Percentiles rank a stretch among this genome's conserved stretches.
Evolutionary conservation across 2,797 vertebrate species (phyloP).

Genomic region (Pogonophryne albipinna): DNA sequence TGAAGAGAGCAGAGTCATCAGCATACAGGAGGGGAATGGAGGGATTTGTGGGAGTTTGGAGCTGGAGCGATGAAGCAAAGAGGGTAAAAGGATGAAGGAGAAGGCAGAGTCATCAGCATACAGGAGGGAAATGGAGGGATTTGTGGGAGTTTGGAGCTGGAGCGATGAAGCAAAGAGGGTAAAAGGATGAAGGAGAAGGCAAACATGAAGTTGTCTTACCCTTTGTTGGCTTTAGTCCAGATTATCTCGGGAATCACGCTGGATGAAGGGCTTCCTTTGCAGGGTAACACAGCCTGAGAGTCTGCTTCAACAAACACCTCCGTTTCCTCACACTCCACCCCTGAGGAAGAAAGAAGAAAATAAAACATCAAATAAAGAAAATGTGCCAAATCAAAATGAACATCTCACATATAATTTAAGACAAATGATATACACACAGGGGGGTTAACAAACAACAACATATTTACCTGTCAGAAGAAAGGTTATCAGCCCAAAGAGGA

Average conservation of each 20-base stretch:
- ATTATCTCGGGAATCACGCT: background rate
- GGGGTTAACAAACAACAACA: background rate
- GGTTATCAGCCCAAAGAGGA: constrained; percentile 58
- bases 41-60: background rate
- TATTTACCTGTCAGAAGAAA: constrained; percentile 73
- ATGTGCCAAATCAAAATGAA: background rate
- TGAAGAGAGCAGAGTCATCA: constrained; percentile 6
- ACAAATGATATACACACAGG: background rate
- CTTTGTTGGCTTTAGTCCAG: constrained; percentile 62
- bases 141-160: background rate
- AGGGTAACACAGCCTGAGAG: constrained; percentile 72
- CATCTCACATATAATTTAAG: background rate
- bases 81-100: background rate
- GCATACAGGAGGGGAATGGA: background rate
- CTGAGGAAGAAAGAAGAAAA: constrained; percentile 48
- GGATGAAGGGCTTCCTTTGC: background rate
- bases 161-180: background rate
- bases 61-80: background rate
- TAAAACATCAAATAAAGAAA: too few species aligned
- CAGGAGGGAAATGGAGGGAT: background rate
- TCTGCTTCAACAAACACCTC: constrained; percentile 71
- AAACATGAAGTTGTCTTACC: constrained; percentile 53
- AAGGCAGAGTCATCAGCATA: constrained; percentile 10
- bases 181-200: background rate
- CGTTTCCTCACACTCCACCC: constrained; percentile 10